Base-by-base conservation (phyloP, 2,113 vertebrate genomes). In the Phoxinus phoxinus region DNA sequence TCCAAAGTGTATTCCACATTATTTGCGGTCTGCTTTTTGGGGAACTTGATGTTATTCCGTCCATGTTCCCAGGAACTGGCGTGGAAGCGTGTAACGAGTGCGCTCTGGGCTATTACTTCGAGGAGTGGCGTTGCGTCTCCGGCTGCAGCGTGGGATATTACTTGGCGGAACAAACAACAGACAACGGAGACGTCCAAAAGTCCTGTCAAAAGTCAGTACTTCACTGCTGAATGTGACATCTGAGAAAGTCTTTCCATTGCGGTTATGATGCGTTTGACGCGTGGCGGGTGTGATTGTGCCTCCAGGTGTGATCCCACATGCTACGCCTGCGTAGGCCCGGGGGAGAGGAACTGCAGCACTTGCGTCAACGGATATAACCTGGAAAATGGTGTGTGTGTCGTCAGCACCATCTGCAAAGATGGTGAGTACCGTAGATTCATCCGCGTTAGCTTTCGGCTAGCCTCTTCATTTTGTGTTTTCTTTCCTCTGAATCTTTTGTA, bases 401-500 rank as follows among this genome's bases (percentile, higher is more conserved):
- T 98, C 91, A 98, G 97, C 94, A 97, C 97, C 81, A 95, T 99
- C 90, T 99, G 98, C 95, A 99, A 98, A 95, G 98, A 99, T 96
- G 98, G 98, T 99, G 95, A 99, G 98, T 97, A 90, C 71, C 67
- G 2, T 67, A 35, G 89, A 48, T 73, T 53, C 17, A 32, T 30
- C 32, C 3, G 6, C 13, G 63, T 12, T 30, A 46, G n/a, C 27
- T 35, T 78, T 58, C 3, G 19, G 13, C 21, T 30, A 63, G 19
- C 3, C 3, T 6, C n/a, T 13, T 73, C 1, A 2, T 75, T 56
- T 46, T 84, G 48, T 85, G 84, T 44, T 87, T 88, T 81, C 77
- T 89, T 81, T 84, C 74, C 23, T 58, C 19, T 30, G 73, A 91
- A 48, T n/a, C 61, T 71, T 37, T 69, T 69, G 10, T 12, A 19